Conservation (phyloP, 2,888 invertebrate species). For the Brachylomia viminalis region DNA sequence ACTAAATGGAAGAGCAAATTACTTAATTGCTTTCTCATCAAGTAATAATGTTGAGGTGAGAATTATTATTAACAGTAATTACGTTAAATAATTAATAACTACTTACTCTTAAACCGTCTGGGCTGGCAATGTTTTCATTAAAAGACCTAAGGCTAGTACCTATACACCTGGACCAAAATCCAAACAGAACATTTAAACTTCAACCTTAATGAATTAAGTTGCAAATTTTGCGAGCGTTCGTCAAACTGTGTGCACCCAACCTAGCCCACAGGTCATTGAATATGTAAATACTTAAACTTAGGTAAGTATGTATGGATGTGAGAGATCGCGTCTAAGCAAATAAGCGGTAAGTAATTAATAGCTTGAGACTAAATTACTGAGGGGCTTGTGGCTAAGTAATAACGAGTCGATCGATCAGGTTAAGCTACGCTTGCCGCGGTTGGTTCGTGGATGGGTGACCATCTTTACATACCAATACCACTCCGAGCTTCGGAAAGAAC, state of each 20-base stretch:
- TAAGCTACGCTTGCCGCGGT: too few relatives aligned
- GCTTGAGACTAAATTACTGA: constrained; percentile 16
- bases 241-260: constrained; percentile 37
- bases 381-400: neutral
- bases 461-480: neutral
- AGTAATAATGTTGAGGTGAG: neutral
- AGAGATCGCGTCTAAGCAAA: constrained; percentile 45
- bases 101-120: neutral
- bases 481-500: neutral
- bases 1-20: constrained; percentile 18
- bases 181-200: constrained; percentile 31
- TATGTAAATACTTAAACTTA: constrained; percentile 71
- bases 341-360: constrained; percentile 46
- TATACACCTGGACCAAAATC: constrained; percentile 15
- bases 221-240: constrained; percentile 40
- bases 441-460: neutral
- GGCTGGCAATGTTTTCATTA: constrained; percentile 10
- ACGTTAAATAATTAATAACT: neutral
- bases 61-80: neutral
- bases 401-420: neutral
- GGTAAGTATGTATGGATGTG: constrained; percentile 35
- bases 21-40: constrained; percentile 12
- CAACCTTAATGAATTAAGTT: constrained; percentile 51
- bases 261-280: constrained; percentile 68
- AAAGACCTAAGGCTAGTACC: neutral